These are phyloP conservation scores for Urocyon cinereoargenteus DNA, from an alignment of 2,797 vertebrate genomes.

Conservation along the genomic window DNA sequence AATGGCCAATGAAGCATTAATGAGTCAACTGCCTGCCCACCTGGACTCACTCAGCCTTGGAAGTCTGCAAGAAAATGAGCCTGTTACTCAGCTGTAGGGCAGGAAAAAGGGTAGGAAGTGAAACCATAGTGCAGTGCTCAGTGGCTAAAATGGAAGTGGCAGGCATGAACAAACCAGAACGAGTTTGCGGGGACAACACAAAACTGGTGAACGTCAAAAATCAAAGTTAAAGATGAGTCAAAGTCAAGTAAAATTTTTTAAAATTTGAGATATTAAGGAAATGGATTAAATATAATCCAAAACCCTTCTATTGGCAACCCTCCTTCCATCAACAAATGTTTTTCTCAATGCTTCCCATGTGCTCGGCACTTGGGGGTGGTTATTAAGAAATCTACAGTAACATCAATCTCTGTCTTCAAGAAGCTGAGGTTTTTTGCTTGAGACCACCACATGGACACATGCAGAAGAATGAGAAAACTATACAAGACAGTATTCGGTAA, in stretches of 20 bases:
- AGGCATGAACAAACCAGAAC: neutral
- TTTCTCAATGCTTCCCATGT: neutral
- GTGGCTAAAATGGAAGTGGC: neutral
- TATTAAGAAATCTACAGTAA: neutral
- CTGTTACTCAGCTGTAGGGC: neutral
- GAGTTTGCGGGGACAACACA: neutral
- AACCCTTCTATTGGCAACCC: neutral
- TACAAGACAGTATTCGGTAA: neutral
- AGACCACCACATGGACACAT: neutral
- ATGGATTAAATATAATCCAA: neutral
- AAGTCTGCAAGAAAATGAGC: neutral
- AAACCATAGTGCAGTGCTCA: neutral
- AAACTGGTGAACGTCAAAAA: neutral
- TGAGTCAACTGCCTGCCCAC: neutral
- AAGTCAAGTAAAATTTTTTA: neutral
- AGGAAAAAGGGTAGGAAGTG: neutral
- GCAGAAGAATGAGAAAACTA: neutral
- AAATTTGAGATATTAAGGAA: neutral
- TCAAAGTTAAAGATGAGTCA: neutral
- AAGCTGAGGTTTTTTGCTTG: neutral
- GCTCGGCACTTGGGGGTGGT: neutral
- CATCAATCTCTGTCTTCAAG: neutral
- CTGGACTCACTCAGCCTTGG: neutral
- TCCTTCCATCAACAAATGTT: neutral
- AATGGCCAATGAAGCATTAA: neutral